These are phyloP conservation scores for Pollenia angustigena DNA, from an alignment of 2,888 invertebrate species.

Conservation along the genomic window DNA sequence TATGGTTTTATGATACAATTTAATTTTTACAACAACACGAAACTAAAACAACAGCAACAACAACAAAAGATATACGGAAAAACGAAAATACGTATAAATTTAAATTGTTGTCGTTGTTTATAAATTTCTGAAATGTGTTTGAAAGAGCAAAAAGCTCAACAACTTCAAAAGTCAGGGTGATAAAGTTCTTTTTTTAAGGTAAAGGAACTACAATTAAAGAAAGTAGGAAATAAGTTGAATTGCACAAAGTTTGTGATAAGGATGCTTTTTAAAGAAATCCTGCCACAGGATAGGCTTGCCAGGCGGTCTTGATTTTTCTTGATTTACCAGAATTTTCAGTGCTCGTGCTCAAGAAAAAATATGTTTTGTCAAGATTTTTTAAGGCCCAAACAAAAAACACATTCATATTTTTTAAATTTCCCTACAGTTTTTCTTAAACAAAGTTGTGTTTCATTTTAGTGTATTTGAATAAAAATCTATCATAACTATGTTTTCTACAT, in stretches of 20 bases:
- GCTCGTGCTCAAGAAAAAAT: too few relatives aligned
- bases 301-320: too few relatives aligned
- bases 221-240: slow-evolving; percentile 39
- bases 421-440: too few relatives aligned
- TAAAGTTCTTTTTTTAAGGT: slow-evolving; percentile 46
- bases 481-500: too few relatives aligned
- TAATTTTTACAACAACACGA: slow-evolving; percentile 47
- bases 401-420: too few relatives aligned
- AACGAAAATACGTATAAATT: slow-evolving; percentile 49
- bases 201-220: slow-evolving; percentile 60
- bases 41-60: neutral
- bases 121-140: slow-evolving; percentile 37
- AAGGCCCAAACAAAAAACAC: too few relatives aligned
- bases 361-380: too few relatives aligned
- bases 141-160: slow-evolving; percentile 35
- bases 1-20: slow-evolving; percentile 73
- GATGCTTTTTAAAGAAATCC: neutral
- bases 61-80: slow-evolving; percentile 26
- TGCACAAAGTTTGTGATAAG: neutral
- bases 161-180: slow-evolving; percentile 38
- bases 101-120: slow-evolving; percentile 45
- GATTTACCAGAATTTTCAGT: too few relatives aligned
- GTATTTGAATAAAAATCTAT: too few relatives aligned
- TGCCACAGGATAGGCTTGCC: neutral
- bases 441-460: too few relatives aligned